phyloP scores from a whole-genome alignment of 2,113 vertebrate species.

The Actinemys pallida region DNA sequence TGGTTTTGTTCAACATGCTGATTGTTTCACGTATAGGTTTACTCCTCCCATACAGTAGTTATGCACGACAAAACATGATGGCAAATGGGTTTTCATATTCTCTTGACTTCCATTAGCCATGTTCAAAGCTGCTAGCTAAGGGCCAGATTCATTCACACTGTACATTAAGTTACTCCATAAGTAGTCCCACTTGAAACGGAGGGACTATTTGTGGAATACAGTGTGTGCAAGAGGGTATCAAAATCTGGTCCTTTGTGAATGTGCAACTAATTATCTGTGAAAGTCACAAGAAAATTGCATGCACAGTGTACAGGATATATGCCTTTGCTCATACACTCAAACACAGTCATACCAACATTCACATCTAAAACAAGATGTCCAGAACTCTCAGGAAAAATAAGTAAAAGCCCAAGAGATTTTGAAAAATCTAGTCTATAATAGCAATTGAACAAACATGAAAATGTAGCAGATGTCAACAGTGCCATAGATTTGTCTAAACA shows the following conservation, averaged over 20 bases:
- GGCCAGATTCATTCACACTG: background rate
- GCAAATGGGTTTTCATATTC: background rate
- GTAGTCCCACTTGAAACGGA: background rate
- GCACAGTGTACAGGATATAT: background rate
- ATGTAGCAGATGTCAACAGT: background rate
- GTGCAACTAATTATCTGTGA: background rate
- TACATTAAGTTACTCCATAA: background rate
- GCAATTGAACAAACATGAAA: background rate
- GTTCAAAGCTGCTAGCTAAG: background rate
- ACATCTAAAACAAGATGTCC: background rate
- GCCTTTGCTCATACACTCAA: background rate
- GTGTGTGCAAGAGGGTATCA: background rate
- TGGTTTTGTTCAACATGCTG: background rate
- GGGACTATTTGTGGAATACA: background rate
- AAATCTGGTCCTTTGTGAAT: background rate
- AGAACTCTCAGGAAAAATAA: background rate
- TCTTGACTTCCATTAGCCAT: background rate
- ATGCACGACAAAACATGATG: background rate
- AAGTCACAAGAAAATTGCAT: background rate
- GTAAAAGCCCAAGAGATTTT: background rate
- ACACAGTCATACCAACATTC: background rate
- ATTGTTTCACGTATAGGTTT: background rate
- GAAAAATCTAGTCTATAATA: background rate
- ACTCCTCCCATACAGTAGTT: background rate
- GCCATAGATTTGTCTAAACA: background rate